A percentile compares a stretch with the other conserved stretches of the same genome.
phyloP scores from a whole-genome alignment of 2,888 invertebrate genomes.

The Dicyrtomina minuta region DNA sequence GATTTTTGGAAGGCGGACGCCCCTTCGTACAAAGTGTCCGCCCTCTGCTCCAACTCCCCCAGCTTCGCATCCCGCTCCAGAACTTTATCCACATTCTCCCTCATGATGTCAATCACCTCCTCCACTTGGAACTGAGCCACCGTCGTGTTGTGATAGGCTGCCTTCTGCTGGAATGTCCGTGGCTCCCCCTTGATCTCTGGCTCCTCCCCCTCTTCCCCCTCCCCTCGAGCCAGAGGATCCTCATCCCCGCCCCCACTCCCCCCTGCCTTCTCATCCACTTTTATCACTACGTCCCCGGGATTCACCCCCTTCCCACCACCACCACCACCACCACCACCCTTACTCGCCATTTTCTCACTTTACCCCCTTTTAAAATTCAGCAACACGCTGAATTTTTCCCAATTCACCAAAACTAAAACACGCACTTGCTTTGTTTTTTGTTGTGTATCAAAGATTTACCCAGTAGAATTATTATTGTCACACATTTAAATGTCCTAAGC shows the following conservation, averaged over 20 bases:
- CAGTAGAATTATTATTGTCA: no score
- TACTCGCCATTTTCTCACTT: no score
- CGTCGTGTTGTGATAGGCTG: conserved; percentile 19
- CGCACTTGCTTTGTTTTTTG: no score
- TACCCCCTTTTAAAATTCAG: no score
- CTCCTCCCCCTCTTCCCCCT: conserved; percentile 3
- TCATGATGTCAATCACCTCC: conserved; percentile 27
- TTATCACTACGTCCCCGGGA: no score
- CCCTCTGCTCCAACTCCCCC: conserved; percentile 23
- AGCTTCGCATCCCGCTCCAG: conserved; percentile 20
- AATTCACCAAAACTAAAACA: no score
- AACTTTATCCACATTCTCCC: conserved; percentile 24
- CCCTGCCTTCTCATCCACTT: background rate
- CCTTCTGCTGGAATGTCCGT: conserved; percentile 22
- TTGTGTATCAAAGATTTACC: no score
- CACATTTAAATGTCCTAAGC: no score
- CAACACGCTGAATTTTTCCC: no score
- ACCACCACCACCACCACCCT: no score
- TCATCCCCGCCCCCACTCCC: background rate
- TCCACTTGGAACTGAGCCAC: conserved; percentile 24
- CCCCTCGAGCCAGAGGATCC: background rate
- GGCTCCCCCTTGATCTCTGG: conserved; percentile 15
- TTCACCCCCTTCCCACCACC: no score
- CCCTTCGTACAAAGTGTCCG: conserved; percentile 20
- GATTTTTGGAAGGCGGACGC: conserved; percentile 26